Evolutionary conservation across 2,113 vertebrate genomes (phyloP).

Genomic region (Falco punctatus): DNA sequence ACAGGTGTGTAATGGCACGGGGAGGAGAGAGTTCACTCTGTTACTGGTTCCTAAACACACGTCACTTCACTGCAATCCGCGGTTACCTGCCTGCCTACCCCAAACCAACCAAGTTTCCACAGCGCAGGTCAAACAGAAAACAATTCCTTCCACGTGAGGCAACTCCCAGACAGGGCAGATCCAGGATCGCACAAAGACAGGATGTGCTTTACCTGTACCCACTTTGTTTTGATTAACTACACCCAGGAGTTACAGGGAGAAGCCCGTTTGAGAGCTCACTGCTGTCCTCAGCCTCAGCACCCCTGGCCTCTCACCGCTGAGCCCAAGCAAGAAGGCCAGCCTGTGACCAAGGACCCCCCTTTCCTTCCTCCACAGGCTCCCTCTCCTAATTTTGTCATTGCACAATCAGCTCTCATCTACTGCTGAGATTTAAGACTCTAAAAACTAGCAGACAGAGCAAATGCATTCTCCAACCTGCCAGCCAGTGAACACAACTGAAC

Average conservation of each 20-base stretch:
- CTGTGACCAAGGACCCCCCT: neutral
- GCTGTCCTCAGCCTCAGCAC: neutral
- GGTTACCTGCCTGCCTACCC: neutral
- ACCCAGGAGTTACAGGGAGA: fast-evolving
- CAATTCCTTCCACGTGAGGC: neutral
- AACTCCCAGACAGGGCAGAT: neutral
- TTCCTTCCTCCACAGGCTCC: neutral
- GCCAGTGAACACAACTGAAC: neutral
- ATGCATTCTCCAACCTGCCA: neutral
- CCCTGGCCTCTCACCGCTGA: fast-evolving
- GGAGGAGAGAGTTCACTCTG: neutral
- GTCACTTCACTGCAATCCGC: fast-evolving
- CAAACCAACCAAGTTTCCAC: neutral
- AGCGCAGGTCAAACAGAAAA: neutral
- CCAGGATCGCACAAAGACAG: neutral
- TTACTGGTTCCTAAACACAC: fast-evolving
- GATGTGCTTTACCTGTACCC: neutral
- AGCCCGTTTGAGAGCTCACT: neutral
- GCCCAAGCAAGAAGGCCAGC: neutral
- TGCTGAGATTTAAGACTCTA: neutral
- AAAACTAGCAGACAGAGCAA: neutral
- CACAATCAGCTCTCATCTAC: neutral
- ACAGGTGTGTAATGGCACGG: fast-evolving
- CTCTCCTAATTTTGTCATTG: neutral
- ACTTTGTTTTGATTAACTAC: neutral